A percentile compares a stretch with the other conserved stretches of the same genome.
Evolutionary conservation across 2,888 invertebrate genomes (phyloP).

Genomic region (Nebria brevicollis): DNA sequence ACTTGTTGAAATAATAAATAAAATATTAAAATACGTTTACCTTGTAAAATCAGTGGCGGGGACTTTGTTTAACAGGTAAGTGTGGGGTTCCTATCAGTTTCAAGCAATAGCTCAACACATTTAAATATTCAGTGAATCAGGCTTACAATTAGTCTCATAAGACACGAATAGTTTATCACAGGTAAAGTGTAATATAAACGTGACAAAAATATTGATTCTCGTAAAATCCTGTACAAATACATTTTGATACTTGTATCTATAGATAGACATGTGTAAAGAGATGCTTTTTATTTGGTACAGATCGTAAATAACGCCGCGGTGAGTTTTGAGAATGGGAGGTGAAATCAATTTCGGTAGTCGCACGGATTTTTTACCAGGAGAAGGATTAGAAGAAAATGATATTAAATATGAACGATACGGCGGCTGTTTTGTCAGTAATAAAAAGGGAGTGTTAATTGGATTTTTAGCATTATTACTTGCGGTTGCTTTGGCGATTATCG

Average conservation of each 20-base stretch:
- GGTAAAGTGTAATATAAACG: not conserved
- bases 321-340: constrained; percentile 32
- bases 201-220: not conserved
- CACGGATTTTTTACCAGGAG: constrained; percentile 71
- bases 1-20: not conserved
- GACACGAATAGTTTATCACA: not conserved
- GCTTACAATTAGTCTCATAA: not conserved
- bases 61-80: not conserved
- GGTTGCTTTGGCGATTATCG: constrained; percentile 56
- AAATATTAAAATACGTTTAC: not conserved
- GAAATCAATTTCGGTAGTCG: constrained; percentile 61
- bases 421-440: constrained; percentile 71
- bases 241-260: constrained; percentile 43
- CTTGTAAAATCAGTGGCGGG: not conserved
- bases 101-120: not conserved
- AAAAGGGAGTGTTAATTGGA: constrained; percentile 66
- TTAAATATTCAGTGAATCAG: not conserved
- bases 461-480: constrained; percentile 56
- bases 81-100: not conserved
- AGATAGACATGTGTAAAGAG: constrained; percentile 44
- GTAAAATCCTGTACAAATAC: not conserved
- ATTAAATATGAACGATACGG: constrained; percentile 70
- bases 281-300: constrained; percentile 39
- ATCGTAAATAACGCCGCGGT: constrained; percentile 22
- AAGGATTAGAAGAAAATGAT: constrained; percentile 64